A percentile compares a stretch with the other conserved stretches of the same genome.
Evolutionary conservation across 2,113 vertebrate species (phyloP).

Genomic region (Tauraco erythrolophus): DNA sequence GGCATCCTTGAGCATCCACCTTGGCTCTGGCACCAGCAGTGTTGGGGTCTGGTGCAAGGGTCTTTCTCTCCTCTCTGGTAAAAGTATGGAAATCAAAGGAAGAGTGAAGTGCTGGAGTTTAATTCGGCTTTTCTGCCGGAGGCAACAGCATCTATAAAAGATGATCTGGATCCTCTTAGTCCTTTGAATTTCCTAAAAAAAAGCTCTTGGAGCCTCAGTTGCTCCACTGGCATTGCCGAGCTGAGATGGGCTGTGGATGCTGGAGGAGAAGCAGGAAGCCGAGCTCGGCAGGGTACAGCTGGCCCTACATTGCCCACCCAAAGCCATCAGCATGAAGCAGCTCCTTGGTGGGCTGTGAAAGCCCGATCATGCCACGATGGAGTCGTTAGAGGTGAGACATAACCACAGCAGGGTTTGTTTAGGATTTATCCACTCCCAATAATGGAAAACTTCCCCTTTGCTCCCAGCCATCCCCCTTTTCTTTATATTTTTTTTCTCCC

Average conservation of each 20-base stretch:
- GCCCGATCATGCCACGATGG: rapidly evolving
- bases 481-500: background rate
- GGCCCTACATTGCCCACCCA: rapidly evolving
- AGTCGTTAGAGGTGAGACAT: rapidly evolving
- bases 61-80: background rate
- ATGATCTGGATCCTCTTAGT: background rate
- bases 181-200: background rate
- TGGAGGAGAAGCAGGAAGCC: background rate
- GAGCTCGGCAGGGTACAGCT: background rate
- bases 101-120: background rate
- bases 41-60: background rate
- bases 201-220: background rate
- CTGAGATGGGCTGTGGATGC: background rate
- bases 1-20: background rate
- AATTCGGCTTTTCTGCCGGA: background rate
- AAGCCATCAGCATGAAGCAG: background rate
- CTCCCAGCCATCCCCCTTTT: background rate
- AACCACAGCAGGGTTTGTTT: rapidly evolving
- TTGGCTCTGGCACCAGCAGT: background rate
- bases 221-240: rapidly evolving
- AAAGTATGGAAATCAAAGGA: constrained; percentile 22
- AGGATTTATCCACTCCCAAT: background rate
- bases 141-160: constrained; percentile 39
- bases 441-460: background rate
- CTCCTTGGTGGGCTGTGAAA: background rate